phyloP scores from a whole-genome alignment of 2,113 vertebrate species.

The Leptocoma aspasia region DNA sequence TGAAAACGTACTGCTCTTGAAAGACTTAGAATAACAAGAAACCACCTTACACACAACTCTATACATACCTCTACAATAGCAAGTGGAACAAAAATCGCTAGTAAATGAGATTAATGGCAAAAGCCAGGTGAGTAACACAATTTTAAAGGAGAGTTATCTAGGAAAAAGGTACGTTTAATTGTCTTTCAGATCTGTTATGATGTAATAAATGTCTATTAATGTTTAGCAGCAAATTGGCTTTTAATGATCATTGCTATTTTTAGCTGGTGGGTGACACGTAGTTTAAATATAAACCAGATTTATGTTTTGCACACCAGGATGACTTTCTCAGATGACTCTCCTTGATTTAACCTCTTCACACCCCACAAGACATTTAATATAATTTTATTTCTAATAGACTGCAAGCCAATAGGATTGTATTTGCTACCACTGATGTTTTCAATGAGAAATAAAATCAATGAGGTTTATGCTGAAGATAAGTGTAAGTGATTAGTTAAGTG shows the following conservation, averaged over 20 bases:
- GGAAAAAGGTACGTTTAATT: constrained; percentile 56
- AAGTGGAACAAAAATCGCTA: neutral
- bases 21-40: neutral
- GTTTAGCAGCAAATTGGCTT: constrained; percentile 66
- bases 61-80: neutral
- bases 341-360: constrained; percentile 70
- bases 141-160: constrained; percentile 37
- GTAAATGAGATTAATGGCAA: constrained; percentile 2
- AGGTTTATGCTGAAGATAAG: constrained; percentile 45
- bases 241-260: constrained; percentile 70
- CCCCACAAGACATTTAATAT: constrained; percentile 36
- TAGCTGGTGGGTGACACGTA: constrained; percentile 24
- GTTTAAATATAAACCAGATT: constrained; percentile 66
- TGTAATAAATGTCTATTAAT: constrained; percentile 64
- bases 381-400: constrained; percentile 58
- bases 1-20: neutral
- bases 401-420: constrained; percentile 37
- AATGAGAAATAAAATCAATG: constrained; percentile 60
- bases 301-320: constrained; percentile 47
- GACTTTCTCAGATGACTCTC: constrained; percentile 43
- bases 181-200: constrained; percentile 60
- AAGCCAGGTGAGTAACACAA: neutral
- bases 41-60: neutral
- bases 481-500: constrained; percentile 46
- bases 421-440: constrained; percentile 26